A percentile compares a stretch with the other conserved stretches of the same genome.
These are phyloP conservation scores for Drosophila eohydei DNA, from an alignment of 2,888 invertebrate species.

Conservation along the genomic window DNA sequence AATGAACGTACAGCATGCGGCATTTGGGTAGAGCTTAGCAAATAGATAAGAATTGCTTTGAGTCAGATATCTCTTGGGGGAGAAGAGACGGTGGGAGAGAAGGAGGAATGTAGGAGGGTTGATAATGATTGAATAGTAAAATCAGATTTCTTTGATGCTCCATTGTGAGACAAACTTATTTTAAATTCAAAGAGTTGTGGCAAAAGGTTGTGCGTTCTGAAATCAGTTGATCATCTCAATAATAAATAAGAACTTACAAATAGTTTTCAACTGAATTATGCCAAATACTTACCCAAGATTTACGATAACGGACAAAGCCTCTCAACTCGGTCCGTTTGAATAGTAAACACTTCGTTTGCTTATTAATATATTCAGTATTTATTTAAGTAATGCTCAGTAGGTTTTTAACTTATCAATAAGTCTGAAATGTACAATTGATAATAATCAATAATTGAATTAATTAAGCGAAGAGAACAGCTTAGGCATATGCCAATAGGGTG, in stretches of 20 bases:
- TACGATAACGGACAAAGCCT: background rate
- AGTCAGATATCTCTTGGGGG: too few species aligned
- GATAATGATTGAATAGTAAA: background rate
- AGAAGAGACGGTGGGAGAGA: too few species aligned
- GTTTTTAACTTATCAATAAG: slow-evolving; percentile 55
- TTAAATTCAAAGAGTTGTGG: background rate
- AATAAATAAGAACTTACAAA: background rate
- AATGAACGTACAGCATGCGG: background rate
- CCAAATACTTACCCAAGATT: slow-evolving; percentile 1
- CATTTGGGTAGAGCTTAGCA: background rate
- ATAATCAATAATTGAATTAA: slow-evolving; percentile 21
- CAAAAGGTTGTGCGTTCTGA: too few species aligned
- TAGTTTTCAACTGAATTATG: background rate
- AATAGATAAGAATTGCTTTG: background rate
- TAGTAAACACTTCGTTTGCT: slow-evolving; percentile 31
- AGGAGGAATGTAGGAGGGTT: too few species aligned
- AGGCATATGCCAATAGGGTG: slow-evolving; percentile 13
- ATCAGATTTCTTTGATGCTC: background rate
- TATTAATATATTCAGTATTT: slow-evolving; percentile 72
- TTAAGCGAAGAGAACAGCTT: slow-evolving; percentile 15
- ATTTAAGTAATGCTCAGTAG: slow-evolving; percentile 72
- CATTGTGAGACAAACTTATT: background rate
- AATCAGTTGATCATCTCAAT: too few species aligned
- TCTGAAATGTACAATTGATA: slow-evolving; percentile 60
- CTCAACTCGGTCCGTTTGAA: background rate